phyloP scores from a whole-genome alignment of 2,797 vertebrate genomes.

The Petrocephalus sullivani region DNA sequence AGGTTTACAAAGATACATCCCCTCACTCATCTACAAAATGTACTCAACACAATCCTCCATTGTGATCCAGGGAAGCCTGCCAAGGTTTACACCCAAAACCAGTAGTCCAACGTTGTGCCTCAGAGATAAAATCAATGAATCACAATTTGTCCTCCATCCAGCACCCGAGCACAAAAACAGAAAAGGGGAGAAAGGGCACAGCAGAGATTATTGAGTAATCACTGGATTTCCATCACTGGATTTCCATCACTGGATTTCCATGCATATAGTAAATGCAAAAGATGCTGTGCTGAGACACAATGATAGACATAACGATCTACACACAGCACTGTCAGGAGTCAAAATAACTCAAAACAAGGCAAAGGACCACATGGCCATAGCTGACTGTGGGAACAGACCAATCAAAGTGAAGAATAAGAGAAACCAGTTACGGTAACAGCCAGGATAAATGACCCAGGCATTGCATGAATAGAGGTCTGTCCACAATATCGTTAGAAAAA shows the following conservation, averaged over 20 bases:
- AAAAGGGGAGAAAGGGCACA: background rate
- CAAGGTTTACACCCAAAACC: background rate
- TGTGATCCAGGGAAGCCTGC: background rate
- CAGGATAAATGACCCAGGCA: background rate
- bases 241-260: background rate
- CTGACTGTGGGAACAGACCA: background rate
- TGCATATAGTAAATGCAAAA: background rate
- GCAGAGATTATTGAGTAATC: background rate
- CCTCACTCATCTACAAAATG: background rate
- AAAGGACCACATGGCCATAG: background rate
- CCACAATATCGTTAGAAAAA: background rate
- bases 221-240: background rate
- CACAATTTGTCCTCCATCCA: background rate
- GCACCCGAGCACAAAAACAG: background rate
- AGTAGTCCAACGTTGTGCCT: background rate
- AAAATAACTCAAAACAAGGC: background rate
- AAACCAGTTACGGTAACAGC: background rate
- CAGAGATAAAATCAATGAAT: background rate
- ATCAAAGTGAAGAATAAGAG: background rate
- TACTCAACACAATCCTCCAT: background rate
- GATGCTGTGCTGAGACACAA: background rate
- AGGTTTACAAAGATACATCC: background rate
- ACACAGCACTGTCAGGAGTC: background rate
- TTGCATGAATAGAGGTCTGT: background rate
- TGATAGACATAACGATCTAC: background rate